Conservation (phyloP, 2,113 vertebrate species). For the Laticauda laticaudata region DNA sequence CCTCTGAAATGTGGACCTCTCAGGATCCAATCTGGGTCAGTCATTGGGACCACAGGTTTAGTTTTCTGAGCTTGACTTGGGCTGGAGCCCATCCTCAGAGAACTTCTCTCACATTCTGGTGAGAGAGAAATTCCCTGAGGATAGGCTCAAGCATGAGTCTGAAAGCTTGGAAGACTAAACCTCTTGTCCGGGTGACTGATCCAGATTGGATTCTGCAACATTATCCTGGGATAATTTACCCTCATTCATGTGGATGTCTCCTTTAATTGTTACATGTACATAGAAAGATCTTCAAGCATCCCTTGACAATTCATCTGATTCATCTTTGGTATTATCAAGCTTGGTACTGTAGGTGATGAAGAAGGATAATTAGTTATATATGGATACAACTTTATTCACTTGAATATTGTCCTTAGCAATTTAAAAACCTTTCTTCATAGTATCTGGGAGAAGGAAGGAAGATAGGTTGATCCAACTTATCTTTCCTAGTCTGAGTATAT, state of each 20-base stretch:
- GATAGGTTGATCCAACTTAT: neutral
- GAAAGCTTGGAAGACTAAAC: neutral
- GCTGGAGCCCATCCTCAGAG: neutral
- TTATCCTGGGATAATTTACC: neutral
- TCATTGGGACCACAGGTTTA: neutral
- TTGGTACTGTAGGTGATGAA: neutral
- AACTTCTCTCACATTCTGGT: neutral
- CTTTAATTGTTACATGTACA: neutral
- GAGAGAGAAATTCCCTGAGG: too few relatives aligned
- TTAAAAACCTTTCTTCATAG: neutral
- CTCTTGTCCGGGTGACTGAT: neutral
- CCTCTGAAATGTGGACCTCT: neutral
- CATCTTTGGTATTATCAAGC: neutral
- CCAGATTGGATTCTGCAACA: neutral
- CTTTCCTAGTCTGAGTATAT: neutral
- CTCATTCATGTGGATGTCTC: neutral
- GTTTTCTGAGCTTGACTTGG: neutral
- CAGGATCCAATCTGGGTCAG: neutral
- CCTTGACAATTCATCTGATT: neutral
- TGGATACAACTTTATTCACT: neutral
- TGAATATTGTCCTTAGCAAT: neutral
- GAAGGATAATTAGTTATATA: neutral
- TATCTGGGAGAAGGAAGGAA: neutral
- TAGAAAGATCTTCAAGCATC: neutral
- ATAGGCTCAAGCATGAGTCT: too few relatives aligned